Conservation (phyloP, 2,888 invertebrate species). For the Mesochorus sp. region DNA sequence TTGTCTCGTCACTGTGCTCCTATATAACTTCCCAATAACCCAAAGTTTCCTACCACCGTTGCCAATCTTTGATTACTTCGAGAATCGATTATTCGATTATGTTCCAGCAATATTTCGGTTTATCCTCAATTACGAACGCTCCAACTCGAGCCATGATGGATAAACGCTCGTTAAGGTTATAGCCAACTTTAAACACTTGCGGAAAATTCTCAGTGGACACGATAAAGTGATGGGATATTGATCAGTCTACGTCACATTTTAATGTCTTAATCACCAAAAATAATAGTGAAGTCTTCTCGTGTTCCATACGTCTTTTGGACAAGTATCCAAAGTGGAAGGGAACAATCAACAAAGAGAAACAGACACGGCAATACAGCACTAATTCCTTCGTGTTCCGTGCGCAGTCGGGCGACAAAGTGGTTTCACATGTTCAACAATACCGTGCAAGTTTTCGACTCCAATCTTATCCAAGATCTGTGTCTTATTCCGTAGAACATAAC, state of each 20-base stretch:
- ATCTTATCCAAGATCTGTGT: conserved; percentile 14
- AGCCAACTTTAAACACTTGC: neutral
- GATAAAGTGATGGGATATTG: no score
- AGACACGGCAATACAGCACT: conserved; percentile 2
- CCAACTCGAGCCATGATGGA: neutral
- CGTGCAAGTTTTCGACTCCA: conserved; percentile 9
- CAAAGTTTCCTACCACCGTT: neutral
- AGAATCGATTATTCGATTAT: neutral
- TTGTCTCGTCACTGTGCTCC: neutral
- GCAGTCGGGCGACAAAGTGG: conserved; percentile 42
- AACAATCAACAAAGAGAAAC: neutral
- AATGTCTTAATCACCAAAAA: no score
- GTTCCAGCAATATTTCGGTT: neutral
- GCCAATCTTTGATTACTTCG: neutral
- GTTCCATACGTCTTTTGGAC: neutral
- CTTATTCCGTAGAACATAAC: neutral
- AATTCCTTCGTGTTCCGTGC: conserved; percentile 3
- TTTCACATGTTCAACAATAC: conserved; percentile 13
- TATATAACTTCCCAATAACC: neutral
- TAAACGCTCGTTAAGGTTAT: neutral
- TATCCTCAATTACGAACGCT: neutral
- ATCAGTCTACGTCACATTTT: no score
- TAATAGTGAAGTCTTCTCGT: neutral
- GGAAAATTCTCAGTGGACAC: no score
- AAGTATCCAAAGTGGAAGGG: neutral